Conservation (phyloP, 2,888 invertebrate genomes). For the Phalera bucephala region DNA sequence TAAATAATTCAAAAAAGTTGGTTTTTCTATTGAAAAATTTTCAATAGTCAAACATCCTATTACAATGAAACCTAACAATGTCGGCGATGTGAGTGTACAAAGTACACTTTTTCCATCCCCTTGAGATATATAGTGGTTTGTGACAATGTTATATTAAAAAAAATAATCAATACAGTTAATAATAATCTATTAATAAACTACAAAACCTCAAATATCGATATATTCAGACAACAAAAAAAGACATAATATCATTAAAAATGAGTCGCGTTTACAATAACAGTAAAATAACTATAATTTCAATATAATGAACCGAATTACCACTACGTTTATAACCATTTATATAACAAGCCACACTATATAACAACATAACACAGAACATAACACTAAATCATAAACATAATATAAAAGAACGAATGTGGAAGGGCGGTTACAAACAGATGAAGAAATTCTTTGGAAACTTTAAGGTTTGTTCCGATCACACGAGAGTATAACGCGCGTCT, state of each 20-base stretch:
- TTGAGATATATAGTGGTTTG: too few species aligned
- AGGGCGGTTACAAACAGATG: slow-evolving; percentile 43
- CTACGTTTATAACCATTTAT: not conserved
- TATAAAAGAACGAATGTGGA: slow-evolving; percentile 28
- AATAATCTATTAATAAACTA: too few species aligned
- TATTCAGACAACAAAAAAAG: too few species aligned
- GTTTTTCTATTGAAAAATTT: too few species aligned
- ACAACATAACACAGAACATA: slow-evolving; percentile 28
- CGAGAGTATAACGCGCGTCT: not conserved
- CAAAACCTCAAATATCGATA: too few species aligned
- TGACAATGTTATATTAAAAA: too few species aligned
- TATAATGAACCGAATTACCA: not conserved
- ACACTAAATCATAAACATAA: slow-evolving; percentile 40
- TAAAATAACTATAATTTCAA: not conserved
- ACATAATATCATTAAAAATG: not conserved
- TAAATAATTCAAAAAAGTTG: too few species aligned
- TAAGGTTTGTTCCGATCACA: slow-evolving; percentile 8
- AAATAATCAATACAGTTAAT: too few species aligned
- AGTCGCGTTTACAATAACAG: not conserved
- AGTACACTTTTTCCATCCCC: too few species aligned
- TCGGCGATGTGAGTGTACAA: too few species aligned
- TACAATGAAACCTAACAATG: too few species aligned
- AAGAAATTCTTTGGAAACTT: slow-evolving; percentile 61
- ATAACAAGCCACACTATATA: slow-evolving; percentile 14
- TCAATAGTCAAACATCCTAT: too few species aligned